Conservation (phyloP, 2,888 invertebrate genomes). For the Ectobius pallidus region DNA sequence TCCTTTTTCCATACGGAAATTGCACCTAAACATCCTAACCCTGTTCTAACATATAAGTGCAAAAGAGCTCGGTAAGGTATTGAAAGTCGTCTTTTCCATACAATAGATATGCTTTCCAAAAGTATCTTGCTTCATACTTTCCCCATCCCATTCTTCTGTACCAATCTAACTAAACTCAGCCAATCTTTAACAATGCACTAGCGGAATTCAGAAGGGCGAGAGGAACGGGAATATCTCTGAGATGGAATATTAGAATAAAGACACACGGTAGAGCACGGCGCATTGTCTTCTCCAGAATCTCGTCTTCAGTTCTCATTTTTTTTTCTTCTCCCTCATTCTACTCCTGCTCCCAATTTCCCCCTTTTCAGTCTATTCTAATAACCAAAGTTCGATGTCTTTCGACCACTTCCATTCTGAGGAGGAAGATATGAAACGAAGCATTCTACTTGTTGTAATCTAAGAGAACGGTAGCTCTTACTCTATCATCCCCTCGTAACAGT, state of each 20-base stretch:
- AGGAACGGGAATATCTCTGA: not conserved
- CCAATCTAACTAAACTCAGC: not conserved
- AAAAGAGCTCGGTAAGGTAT: no score
- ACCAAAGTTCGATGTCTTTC: constrained; percentile 13
- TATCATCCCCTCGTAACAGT: not conserved
- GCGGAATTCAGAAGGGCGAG: not conserved
- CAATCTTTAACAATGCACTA: not conserved
- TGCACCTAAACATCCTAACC: no score
- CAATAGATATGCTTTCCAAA: not conserved
- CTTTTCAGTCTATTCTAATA: not conserved
- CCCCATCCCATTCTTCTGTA: not conserved
- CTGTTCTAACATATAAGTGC: no score
- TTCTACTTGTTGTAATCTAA: constrained; percentile 2
- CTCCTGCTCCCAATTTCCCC: not conserved
- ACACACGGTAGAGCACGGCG: no score
- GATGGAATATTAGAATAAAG: not conserved
- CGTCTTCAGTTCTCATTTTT: not conserved
- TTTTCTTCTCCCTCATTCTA: not conserved
- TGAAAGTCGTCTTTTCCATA: not conserved
- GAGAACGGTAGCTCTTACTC: not conserved
- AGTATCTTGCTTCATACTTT: not conserved
- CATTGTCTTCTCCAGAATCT: no score
- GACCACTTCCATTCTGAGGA: not conserved
- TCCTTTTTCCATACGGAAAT: no score
- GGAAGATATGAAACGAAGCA: constrained; percentile 8